Evolutionary conservation across 2,797 vertebrate genomes (phyloP), one percentile per base, ranked within the genome.

Genomic region (Muscicapa striata): DNA sequence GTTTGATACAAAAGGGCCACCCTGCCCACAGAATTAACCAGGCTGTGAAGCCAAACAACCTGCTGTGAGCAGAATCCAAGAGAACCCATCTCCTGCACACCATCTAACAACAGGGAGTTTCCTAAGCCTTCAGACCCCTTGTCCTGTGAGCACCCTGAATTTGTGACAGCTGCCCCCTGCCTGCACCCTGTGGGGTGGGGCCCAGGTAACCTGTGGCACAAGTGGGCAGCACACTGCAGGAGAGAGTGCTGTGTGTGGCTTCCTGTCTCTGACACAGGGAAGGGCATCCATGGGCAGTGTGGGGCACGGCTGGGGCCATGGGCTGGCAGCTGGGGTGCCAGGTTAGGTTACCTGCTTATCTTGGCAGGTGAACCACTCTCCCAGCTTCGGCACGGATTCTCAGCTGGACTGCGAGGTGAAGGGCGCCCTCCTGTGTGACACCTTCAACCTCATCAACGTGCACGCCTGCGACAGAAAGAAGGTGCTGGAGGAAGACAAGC

Each of bases 311-410:
- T 17, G 34, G 68, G 66, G 40, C 26, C 38, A 8, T 16, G 3
- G 9, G 36, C 22, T 40, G n/a, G 46, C 22, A 22, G 48, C 40
- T n/a, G 43, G 15, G 16, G 16, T 41, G 46, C 52, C 32, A 6
- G 24, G 23, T 62, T 9, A 34, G n/a, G 41, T 23, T 11, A 32
- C 45, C 12, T 49, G 34, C 62, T 90, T 67, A 46, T 72, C 78
- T 80, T 40, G 90, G 76, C 95, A 98, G 98, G 98, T 98, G 68
- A 98, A 98, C 89, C 98, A 98, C 91, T 98, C 98, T 40, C 98
- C 98, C 51, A 98, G 98, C 93, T 98, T 98, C 94, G 97, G 88
- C 95, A 98, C 98, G 0, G 98, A 98, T 92, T 98, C 98, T 5
- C 82, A 43, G 55, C 96, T 98, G 23, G 98, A 98, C 72, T 84